Base-by-base conservation (phyloP, 1,140 invertebrate species). In the Eueides isabella region DNA sequence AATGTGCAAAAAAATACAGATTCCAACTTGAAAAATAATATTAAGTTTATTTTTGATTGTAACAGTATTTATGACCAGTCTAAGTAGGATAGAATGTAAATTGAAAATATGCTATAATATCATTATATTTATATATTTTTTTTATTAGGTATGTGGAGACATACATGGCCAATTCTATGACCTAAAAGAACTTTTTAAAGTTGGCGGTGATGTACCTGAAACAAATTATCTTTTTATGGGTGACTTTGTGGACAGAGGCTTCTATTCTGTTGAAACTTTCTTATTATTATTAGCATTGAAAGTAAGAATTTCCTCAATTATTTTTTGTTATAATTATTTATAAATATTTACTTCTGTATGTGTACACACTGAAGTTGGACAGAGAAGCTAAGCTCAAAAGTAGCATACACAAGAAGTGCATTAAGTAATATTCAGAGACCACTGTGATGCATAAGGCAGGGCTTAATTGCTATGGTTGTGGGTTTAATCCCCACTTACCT, bases 131-230 rank as follows among this genome's bases (percentile, higher is more conserved):
- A 19, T 9, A 48, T 16, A 16, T 19, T 26, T 26, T 9, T 66
- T 77, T 26, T 86, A 94, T 94, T 84, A 98, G 97, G 98, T 99
- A 62, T 99, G 99, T 94, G 99, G 99, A 74, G 99, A 99, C 93
- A 99, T 99, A 79, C 99, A 99, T 93, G 99, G 99, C 6, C 99
- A 99, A 94, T 99, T 99, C 94, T 99, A 99, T 94, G 99, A 99
- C 93, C 94, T 99, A 16, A 99, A 99, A 94, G 98, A 99, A 94
- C 92, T 99, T 35, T 99, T 99, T 86, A 99, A 98, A 97, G 98
- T 99, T 38, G 99, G 99, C 61, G 99, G 99, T 26, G 98, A 99
- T 96, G 98, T 99, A 73, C 99, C 99, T 35, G 98, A 99, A 92
- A 99, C 99, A 71, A 99, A 99, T 93, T 99, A 99, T 86, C 94